These are phyloP conservation scores for Colistium nudipinnis DNA, from an alignment of 2,113 vertebrate genomes.

Conservation along the genomic window DNA sequence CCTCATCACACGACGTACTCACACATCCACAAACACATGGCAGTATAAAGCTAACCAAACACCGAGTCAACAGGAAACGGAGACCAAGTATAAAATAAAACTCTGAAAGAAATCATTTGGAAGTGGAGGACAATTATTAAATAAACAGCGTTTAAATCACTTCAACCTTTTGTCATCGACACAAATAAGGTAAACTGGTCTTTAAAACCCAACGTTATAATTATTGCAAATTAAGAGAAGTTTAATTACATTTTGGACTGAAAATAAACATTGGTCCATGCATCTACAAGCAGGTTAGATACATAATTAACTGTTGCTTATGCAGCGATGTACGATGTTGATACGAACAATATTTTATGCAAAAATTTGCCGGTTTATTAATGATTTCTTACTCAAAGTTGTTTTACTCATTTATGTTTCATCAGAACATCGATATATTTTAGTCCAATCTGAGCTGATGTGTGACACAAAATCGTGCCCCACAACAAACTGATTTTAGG, in stretches of 20 bases:
- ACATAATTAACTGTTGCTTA: no score
- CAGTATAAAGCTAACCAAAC: not conserved
- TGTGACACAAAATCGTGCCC: no score
- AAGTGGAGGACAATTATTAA: not conserved
- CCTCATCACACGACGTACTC: slow-evolving; percentile 18
- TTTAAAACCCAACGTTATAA: not conserved
- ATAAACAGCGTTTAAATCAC: not conserved
- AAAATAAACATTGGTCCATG: not conserved
- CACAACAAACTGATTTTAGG: not conserved
- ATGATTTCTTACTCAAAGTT: no score
- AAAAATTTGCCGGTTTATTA: no score
- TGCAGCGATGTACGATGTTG: no score
- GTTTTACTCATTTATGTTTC: no score
- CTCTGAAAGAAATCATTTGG: fast-evolving
- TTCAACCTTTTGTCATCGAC: not conserved
- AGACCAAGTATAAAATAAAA: slow-evolving; percentile 1
- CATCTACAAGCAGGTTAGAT: no score
- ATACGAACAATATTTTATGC: no score
- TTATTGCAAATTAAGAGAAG: not conserved
- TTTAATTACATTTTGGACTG: not conserved
- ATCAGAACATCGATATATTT: no score
- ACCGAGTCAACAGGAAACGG: not conserved
- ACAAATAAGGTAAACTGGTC: not conserved
- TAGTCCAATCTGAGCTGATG: no score
- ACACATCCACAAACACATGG: slow-evolving; percentile 1